A percentile compares a stretch with the other conserved stretches of the same genome.
Evolutionary conservation across 2,797 vertebrate species (phyloP).

Genomic region (Tauraco hartlaubi): DNA sequence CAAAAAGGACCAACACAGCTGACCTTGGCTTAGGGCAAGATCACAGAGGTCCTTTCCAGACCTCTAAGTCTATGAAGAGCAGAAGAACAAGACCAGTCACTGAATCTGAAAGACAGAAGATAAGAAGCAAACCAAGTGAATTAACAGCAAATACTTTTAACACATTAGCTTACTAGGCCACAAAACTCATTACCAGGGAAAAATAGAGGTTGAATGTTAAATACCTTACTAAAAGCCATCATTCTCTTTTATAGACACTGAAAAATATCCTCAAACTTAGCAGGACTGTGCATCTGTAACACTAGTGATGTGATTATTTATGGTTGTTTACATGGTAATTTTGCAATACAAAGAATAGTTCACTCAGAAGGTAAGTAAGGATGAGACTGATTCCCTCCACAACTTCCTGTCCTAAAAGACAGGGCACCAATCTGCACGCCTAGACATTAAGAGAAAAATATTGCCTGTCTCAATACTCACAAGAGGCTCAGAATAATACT

Average conservation of each 20-base stretch:
- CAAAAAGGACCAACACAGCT: not conserved
- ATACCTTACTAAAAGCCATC: conserved; percentile 1
- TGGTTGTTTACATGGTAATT: not conserved
- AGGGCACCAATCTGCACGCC: not conserved
- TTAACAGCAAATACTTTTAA: not conserved
- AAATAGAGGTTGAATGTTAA: conserved; percentile 39
- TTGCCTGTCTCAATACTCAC: not conserved
- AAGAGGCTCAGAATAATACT: not conserved
- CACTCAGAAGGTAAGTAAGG: not conserved
- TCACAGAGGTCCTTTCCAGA: not conserved
- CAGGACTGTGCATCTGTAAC: not conserved
- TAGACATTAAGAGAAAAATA: not conserved
- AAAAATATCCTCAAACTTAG: conserved; percentile 34
- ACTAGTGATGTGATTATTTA: not conserved
- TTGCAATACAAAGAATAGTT: not conserved
- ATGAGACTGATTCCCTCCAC: not conserved
- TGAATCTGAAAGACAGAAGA: conserved; percentile 2
- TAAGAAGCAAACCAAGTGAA: conserved; percentile 4
- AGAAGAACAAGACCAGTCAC: not conserved
- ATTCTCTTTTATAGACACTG: not conserved
- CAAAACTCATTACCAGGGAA: conserved; percentile 24
- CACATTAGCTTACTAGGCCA: not conserved
- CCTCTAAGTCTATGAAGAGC: not conserved
- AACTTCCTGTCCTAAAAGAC: not conserved
- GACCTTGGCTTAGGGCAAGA: not conserved